Evolutionary conservation across 1,140 invertebrate genomes (phyloP).

Genomic region (Musca vetustissima): DNA sequence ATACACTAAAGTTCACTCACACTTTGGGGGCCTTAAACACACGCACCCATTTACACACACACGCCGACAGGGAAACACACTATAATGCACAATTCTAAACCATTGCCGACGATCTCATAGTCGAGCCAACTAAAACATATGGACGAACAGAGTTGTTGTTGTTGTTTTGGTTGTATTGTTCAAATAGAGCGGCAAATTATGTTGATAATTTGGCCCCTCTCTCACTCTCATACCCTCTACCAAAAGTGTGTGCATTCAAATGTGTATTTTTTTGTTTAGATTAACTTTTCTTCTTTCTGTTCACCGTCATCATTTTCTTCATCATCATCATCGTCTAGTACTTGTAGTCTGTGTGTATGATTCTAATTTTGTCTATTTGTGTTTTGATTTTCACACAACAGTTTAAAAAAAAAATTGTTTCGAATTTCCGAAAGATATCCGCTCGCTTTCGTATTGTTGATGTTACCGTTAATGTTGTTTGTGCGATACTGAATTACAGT

Average conservation of each 20-base stretch:
- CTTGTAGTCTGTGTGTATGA: neutral
- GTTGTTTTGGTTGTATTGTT: conserved; percentile 9
- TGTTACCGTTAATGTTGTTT: conserved; percentile 56
- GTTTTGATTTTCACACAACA: conserved; percentile 11
- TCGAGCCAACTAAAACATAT: neutral
- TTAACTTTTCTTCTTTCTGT: neutral
- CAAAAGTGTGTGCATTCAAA: neutral
- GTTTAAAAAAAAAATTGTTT: conserved; percentile 4
- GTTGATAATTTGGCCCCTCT: too few relatives aligned
- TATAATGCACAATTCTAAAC: too few relatives aligned
- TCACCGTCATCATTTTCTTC: too few relatives aligned
- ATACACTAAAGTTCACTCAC: conserved; percentile 15
- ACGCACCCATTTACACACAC: too few relatives aligned
- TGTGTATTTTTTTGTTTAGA: neutral
- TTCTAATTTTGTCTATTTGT: neutral
- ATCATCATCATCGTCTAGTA: too few relatives aligned
- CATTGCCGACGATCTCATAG: too few relatives aligned
- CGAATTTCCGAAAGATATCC: neutral
- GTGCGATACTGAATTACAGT: conserved; percentile 49
- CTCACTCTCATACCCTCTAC: too few relatives aligned
- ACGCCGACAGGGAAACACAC: too few relatives aligned
- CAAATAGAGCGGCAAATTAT: neutral
- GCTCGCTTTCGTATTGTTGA: conserved; percentile 30
- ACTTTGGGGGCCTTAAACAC: conserved; percentile 5
- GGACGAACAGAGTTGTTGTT: neutral